These are phyloP conservation scores for Cacoxenus indagator DNA, from an alignment of 2,888 invertebrate species.

Conservation along the genomic window DNA sequence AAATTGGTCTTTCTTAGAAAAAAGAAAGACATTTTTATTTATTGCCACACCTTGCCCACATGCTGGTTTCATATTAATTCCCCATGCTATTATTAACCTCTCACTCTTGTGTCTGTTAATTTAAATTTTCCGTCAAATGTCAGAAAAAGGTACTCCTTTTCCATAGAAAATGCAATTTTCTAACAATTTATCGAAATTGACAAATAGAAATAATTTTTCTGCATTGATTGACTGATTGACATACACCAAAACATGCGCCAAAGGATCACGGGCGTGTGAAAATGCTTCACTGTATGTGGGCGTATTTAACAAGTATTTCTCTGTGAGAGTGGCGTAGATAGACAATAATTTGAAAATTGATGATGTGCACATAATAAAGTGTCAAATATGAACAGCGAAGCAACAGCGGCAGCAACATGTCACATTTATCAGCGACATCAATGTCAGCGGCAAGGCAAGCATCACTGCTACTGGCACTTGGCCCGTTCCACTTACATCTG, in stretches of 20 bases:
- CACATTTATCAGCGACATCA: not conserved
- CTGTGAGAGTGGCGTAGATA: not conserved
- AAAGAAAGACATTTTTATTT: too few relatives aligned
- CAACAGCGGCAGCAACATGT: constrained; percentile 4
- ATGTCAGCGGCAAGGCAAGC: not conserved
- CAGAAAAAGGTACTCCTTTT: not conserved
- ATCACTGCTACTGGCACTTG: not conserved
- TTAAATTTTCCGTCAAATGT: not conserved
- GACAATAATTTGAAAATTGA: constrained; percentile 53
- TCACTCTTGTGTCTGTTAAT: not conserved
- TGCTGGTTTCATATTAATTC: too few relatives aligned
- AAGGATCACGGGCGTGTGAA: not conserved
- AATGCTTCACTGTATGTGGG: not conserved
- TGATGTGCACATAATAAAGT: constrained; percentile 66
- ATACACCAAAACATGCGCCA: not conserved
- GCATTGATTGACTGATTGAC: not conserved
- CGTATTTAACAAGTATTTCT: not conserved
- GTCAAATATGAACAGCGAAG: constrained; percentile 51
- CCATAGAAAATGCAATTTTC: constrained; percentile 1
- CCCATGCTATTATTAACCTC: too few relatives aligned
- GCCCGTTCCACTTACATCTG: not conserved
- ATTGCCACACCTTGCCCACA: too few relatives aligned
- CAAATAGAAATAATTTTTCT: constrained; percentile 5
- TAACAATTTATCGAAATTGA: constrained; percentile 8
- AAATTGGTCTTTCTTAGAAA: too few relatives aligned